A percentile compares a stretch with the other conserved stretches of the same genome.
Conservation (phyloP, 1,140 invertebrate species). For the Sarcophaga bullata region DNA sequence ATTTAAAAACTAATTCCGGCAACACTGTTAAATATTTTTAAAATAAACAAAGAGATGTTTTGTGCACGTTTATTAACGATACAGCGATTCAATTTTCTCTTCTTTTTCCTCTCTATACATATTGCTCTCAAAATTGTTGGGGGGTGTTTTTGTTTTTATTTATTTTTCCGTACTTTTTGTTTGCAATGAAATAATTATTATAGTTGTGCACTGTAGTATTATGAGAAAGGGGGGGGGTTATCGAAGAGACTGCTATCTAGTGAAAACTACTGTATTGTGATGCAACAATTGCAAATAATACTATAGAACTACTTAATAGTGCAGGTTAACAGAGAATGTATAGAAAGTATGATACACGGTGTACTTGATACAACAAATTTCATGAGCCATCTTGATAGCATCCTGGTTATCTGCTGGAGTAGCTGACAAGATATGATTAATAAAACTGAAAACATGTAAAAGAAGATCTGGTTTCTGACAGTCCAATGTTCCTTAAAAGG, state of each 20-base stretch:
- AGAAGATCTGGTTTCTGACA: too few species aligned
- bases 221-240: neutral
- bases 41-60: conserved; percentile 8
- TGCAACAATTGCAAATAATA: conserved; percentile 28
- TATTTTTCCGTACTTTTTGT: neutral
- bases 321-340: too few species aligned
- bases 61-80: neutral
- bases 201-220: neutral
- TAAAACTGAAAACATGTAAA: too few species aligned
- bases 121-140: neutral
- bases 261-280: conserved; percentile 17
- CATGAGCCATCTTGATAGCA: too few species aligned
- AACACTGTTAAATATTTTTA: neutral
- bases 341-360: too few species aligned
- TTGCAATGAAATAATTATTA: neutral
- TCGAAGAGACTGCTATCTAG: neutral
- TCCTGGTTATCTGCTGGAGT: too few species aligned
- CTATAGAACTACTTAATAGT: too few species aligned
- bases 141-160: neutral
- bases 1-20: too few species aligned
- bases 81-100: neutral
- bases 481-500: too few species aligned
- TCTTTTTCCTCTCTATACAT: neutral
- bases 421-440: too few species aligned
- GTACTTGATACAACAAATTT: too few species aligned